Base-by-base conservation (phyloP, 2,888 invertebrate genomes). In the Mayetiola destructor region DNA sequence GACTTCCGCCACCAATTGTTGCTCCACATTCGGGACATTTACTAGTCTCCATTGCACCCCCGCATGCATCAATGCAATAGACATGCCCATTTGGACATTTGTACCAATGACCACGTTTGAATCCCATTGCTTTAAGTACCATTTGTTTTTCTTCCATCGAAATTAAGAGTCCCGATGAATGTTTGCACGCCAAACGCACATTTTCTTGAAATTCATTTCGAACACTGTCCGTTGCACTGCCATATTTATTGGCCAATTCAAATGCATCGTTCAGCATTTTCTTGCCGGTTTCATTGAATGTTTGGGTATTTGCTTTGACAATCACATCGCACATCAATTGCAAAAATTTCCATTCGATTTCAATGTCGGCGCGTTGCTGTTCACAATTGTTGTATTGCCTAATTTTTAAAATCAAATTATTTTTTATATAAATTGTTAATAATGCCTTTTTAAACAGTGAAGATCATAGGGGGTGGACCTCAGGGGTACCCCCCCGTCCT, bases 81-180 rank as follows among this genome's bases (percentile, higher is more conserved):
- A 56, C 29, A 29, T 56, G 56, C 10, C 56, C 56, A 40, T 56
- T 56, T 9, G 16, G 56, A 29, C 56, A 56, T 14, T 56, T 56
- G 30, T 53, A 53, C 53, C 53, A 53, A 20, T 56, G 56, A 16
- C 56, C 56, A 16, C 18, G 14, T 16, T 1, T 3, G 12, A 56
- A 6, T 2, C 40, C 56, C 56, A 56, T 56, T 3, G 39, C 29
- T 18, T 56, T 37, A 10, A 56, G 29, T 27, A 56, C 16, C 56
- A 39, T 56, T 18, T 37, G 1, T 23, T 56, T 56, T 39, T 56
- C 56, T 39, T 56, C 18, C 39, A 56, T 16, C 10, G 56, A 12
- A 27, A 56, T 56, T 16, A 39, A 39, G 16, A 56, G 14, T 9
- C 56, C 56, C 2, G 23, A n/a, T 10, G n/a, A 16, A 16, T 39